These are phyloP conservation scores for Trachemys scripta DNA, from an alignment of 2,113 vertebrate species.

Conservation along the genomic window DNA sequence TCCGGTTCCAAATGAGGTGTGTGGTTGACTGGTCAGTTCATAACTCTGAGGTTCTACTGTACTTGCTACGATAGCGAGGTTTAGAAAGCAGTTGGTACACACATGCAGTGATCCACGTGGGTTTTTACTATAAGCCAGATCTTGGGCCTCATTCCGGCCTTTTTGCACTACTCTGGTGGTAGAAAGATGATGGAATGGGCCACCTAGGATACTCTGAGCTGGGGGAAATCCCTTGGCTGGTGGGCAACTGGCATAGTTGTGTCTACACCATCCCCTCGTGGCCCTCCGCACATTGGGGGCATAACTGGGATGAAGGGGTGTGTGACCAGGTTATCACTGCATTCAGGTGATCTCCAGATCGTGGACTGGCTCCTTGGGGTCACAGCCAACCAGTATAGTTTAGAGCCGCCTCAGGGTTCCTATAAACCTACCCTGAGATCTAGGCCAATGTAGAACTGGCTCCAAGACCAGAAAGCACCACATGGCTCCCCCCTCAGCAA, in stretches of 20 bases:
- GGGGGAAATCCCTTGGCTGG: neutral
- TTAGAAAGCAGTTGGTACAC: neutral
- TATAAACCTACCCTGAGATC: neutral
- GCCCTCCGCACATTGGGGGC: neutral
- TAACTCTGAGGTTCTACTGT: too few species aligned
- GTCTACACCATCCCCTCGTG: rapidly evolving
- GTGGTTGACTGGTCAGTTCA: too few species aligned
- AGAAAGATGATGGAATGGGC: neutral
- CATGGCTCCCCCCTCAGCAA: neutral
- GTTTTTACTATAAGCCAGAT: neutral
- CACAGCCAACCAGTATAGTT: neutral
- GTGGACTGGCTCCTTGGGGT: neutral
- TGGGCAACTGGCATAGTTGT: neutral
- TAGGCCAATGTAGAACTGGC: neutral
- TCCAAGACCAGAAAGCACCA: neutral
- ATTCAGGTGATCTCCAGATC: neutral
- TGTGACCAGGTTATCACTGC: neutral
- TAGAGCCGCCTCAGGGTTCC: neutral
- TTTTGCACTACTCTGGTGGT: neutral
- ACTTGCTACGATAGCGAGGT: neutral
- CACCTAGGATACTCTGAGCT: neutral
- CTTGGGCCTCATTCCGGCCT: neutral
- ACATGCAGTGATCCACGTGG: neutral
- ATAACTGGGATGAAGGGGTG: neutral
- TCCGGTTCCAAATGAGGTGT: too few species aligned